Evolutionary conservation across 2,888 invertebrate genomes (phyloP), one percentile per base, ranked within the genome.

Genomic region (Phymatocera aterrima): DNA sequence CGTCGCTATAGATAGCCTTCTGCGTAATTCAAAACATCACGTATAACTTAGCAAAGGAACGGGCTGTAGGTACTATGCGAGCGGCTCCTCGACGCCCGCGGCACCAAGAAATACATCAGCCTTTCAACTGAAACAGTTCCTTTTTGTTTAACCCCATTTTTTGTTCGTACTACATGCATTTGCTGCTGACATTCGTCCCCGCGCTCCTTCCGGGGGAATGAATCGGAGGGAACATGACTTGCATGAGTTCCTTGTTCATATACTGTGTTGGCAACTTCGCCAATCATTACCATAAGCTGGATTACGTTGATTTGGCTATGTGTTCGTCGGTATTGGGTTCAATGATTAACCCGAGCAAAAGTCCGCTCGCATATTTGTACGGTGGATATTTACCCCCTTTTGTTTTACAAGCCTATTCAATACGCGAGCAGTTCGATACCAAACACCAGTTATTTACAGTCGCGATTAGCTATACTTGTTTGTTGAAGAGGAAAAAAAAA

Each of bases 1-100:
- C 18, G n/a, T n/a, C n/a, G n/a, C n/a, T n/a, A n/a, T n/a, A n/a
- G n/a, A 61, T 61, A 21, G 61, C 57, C 54, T 75, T 3, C 60
- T 75, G 57, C 75, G 60, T 75, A 75, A 75, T 75, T 75, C 75
- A 75, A 75, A 75, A 43, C 48, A 51, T 75, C 75, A 75, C 60
- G 75, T 57, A 57, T 75, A 75, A 57, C 57, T 75, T 57, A 40
- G n/a, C 34, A 57, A 54, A 43, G 57, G 4, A 31, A 72, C 68
- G 24, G 15, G n/a, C n/a, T 15, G 68, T 54, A 2, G 10, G 5
- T 34, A 31, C 51, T 34, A 15, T 51, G 72, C 21, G 24, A 43
- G 15, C 8, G 15, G 28, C 60, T 61, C n/a, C n/a, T n/a, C n/a
- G n/a, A 12, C 18, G 12, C n/a, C 12, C 12, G 21, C 46, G 68